Base-by-base conservation (phyloP, 2,113 vertebrate species). In the Chaetops frenatus region DNA sequence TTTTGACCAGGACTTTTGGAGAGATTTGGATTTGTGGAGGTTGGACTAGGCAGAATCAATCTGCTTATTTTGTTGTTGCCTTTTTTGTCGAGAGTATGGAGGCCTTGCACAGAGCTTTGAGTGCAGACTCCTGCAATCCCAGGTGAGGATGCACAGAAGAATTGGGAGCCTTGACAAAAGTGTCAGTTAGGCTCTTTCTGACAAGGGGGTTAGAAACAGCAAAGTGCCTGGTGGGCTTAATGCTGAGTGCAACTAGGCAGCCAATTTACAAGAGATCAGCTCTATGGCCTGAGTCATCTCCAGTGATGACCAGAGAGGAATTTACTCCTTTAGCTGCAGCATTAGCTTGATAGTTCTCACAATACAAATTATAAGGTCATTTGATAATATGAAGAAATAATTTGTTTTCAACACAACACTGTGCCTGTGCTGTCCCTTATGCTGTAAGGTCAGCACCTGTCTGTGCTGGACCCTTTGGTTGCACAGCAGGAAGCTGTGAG, bases 21-120 rank as follows among this genome's bases (percentile, higher is more conserved):
- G 82, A 83, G 86, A 67, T 96, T 92, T 35, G 71, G 88, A 20
- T 81, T 60, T 81, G 72, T 27, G 69, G 48, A 76, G 60, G 86
- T 56, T 72, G 62, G 70, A 66, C 38, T 54, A 19, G 60, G 67
- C 47, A 83, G 88, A 66, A 86, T 88, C 9, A 0, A 1, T 58
- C 64, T 83, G 88, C 47, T 77, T 33, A 27, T 83, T 92, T 74
- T 83, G 33, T 51, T 81, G 72, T 20, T 8, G 4, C 18, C n/a
- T 38, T 69, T 91, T 80, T 71, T 48, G 67, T 47, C 60, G 57
- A 24, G 76, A 42, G 38, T 29, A 27, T 24, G 0, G 2, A 61
- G 60, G 58, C 74, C 87, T 93, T 80, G 78, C 4, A 2, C 48
- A 23, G 70, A 1, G 2, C 40, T 78, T 35, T 23, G 62, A 74